These are phyloP conservation scores for Lates calcarifer DNA, from an alignment of 2,113 vertebrate species.

Conservation along the genomic window DNA sequence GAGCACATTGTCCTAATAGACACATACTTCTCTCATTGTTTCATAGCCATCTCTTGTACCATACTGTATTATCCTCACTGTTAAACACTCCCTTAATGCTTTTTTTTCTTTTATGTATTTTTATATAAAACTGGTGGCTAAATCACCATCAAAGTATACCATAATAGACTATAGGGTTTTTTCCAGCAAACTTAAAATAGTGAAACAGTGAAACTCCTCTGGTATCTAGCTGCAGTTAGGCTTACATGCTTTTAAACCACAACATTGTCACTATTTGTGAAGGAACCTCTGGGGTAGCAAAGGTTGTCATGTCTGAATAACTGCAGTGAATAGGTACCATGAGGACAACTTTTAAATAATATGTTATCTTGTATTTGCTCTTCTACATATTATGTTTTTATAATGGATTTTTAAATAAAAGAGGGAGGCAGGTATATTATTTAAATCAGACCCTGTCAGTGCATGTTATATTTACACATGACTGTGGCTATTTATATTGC, in stretches of 20 bases:
- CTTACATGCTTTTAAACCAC: not conserved
- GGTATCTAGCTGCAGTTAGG: no score
- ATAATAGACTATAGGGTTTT: not conserved
- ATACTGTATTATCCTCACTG: not conserved
- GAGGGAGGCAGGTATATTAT: no score
- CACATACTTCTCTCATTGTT: not conserved
- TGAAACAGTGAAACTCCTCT: not conserved
- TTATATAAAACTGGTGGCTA: not conserved
- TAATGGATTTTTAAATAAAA: no score
- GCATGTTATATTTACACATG: no score
- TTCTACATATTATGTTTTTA: no score
- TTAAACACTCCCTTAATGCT: not conserved
- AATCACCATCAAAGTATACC: not conserved
- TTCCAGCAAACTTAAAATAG: no score
- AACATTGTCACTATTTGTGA: no score
- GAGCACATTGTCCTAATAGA: constrained; percentile 11
- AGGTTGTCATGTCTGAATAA: not conserved
- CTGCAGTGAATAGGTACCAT: not conserved
- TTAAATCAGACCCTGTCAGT: not conserved
- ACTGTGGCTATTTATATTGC: not conserved
- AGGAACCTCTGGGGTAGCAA: not conserved
- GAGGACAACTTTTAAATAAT: not conserved
- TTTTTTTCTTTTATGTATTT: not conserved
- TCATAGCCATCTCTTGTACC: not conserved
- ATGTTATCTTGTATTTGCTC: no score